These are phyloP conservation scores for Helarctos malayanus DNA, from an alignment of 2,797 vertebrate species.

Conservation along the genomic window DNA sequence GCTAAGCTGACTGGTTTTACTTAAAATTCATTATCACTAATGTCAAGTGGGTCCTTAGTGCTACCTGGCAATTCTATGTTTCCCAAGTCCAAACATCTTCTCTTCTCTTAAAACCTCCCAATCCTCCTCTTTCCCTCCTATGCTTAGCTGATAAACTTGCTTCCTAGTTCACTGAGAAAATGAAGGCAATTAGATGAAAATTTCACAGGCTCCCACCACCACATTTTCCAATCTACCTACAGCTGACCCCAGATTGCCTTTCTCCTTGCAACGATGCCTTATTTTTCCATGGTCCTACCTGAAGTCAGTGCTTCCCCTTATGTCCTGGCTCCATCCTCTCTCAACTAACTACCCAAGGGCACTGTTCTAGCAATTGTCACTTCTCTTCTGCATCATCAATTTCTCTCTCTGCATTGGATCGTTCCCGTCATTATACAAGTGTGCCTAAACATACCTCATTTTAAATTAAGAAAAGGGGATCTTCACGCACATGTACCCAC, in stretches of 20 bases:
- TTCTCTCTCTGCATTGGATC: background rate
- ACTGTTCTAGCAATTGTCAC: background rate
- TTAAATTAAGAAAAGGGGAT: conserved; percentile 28
- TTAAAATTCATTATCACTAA: background rate
- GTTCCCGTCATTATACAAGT: background rate
- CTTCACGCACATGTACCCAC: background rate
- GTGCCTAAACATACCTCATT: background rate
- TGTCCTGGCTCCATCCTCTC: background rate
- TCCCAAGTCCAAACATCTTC: conserved; percentile 31
- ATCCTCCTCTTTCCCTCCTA: background rate
- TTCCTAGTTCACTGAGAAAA: conserved; percentile 22
- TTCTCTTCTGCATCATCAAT: background rate
- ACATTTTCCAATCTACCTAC: background rate
- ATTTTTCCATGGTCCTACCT: background rate
- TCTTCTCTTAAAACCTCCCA: background rate
- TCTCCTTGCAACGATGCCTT: background rate
- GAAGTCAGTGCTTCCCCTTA: background rate
- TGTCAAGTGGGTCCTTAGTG: background rate
- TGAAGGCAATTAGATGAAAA: background rate
- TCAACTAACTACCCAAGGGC: background rate
- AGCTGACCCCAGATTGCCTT: background rate
- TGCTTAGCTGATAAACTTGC: background rate
- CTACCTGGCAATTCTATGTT: background rate
- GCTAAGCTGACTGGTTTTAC: background rate
- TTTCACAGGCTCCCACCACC: background rate